A percentile compares a stretch with the other conserved stretches of the same genome.
phyloP scores from a whole-genome alignment of 2,113 vertebrate species.

The Telmatochromis brichardi region DNA sequence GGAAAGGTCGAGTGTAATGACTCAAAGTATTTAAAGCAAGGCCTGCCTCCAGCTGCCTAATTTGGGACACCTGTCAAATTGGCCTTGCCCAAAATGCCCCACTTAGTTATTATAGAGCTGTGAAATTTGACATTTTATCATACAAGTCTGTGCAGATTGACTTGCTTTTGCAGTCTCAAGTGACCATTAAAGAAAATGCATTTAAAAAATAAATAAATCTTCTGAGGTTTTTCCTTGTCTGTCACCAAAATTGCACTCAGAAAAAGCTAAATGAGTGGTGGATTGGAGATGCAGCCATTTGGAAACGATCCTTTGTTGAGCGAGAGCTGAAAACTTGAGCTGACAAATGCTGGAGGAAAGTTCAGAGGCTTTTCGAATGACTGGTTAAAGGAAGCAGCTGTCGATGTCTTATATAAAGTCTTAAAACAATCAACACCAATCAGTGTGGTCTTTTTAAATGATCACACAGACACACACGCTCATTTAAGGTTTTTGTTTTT shows the following conservation, averaged over 20 bases:
- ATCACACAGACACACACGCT: neutral
- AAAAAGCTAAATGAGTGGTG: neutral
- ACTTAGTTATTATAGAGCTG: neutral
- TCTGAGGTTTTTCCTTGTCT: neutral
- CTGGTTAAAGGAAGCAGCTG: neutral
- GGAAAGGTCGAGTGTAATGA: rapidly evolving
- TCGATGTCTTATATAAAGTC: neutral
- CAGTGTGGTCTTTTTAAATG: neutral
- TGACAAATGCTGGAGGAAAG: neutral
- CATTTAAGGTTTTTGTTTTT: neutral
- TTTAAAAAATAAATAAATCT: neutral
- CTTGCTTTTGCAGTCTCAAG: neutral
- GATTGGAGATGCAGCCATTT: neutral
- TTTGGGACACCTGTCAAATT: neutral
- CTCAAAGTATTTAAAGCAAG: neutral
- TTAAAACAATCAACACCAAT: neutral
- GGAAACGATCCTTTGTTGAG: neutral
- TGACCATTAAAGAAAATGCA: neutral
- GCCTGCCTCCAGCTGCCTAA: neutral
- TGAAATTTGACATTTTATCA: neutral
- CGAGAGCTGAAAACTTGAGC: neutral
- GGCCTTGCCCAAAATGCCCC: rapidly evolving
- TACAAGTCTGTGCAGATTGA: rapidly evolving
- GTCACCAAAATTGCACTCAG: neutral
- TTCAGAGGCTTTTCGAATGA: neutral